phyloP scores from a whole-genome alignment of 2,888 invertebrate species.

The Andrena minutula region DNA sequence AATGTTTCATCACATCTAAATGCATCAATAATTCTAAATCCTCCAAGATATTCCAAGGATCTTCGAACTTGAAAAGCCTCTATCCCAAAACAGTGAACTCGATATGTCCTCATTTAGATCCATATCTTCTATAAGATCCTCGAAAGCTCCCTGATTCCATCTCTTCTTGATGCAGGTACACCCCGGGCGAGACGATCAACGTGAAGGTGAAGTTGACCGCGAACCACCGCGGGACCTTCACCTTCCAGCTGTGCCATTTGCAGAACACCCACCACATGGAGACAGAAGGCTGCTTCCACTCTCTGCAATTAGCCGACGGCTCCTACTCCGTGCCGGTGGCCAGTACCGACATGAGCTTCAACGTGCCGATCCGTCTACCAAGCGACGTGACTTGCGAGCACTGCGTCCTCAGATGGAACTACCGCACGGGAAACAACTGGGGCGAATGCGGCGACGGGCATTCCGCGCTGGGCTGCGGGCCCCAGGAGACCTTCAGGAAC shows the following conservation, averaged over 20 bases:
- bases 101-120: no score
- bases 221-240: constrained; percentile 86
- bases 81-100: not conserved
- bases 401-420: constrained; percentile 87
- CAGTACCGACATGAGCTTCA: constrained; percentile 56
- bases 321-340: constrained; percentile 40
- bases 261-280: constrained; percentile 82
- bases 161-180: constrained; percentile 74
- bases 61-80: not conserved
- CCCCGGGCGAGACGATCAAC: constrained; percentile 73
- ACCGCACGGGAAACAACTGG: constrained; percentile 86
- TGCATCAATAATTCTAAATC: no score
- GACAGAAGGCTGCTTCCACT: constrained; percentile 86
- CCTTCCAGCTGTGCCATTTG: constrained; percentile 86
- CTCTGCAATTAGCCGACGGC: constrained; percentile 81
- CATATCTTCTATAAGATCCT: no score
- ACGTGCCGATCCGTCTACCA: constrained; percentile 83
- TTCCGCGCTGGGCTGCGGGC: constrained; percentile 85
- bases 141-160: no score
- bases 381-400: constrained; percentile 85
- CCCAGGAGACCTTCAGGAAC: constrained; percentile 86
- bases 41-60: not conserved
- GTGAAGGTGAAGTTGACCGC: constrained; percentile 84
- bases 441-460: constrained; percentile 84
- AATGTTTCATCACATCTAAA: no score